Percentiles rank a stretch among this genome's conserved stretches.
phyloP scores from a whole-genome alignment of 2,113 vertebrate genomes.

The Jacana jacana region DNA sequence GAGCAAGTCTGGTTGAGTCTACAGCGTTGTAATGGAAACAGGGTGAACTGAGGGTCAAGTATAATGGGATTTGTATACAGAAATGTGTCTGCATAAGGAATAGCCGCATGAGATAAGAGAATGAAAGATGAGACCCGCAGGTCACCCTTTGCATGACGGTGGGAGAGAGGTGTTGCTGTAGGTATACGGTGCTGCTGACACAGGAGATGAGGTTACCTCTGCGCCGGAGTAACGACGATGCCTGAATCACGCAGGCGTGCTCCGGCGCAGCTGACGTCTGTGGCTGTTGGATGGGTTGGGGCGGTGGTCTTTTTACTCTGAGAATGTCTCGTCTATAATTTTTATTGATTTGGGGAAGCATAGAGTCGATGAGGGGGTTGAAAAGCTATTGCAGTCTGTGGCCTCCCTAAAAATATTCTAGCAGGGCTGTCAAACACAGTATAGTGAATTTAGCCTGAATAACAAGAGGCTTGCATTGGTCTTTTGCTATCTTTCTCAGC shows the following conservation, averaged over 20 bases:
- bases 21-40: conserved; percentile 81
- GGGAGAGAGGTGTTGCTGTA: neutral
- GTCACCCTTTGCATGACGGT: neutral
- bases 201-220: neutral
- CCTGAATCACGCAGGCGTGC: neutral
- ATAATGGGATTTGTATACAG: conserved; percentile 57
- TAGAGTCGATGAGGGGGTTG: neutral
- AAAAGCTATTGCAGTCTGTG: neutral
- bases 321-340: neutral
- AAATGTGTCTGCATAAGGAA: conserved; percentile 59
- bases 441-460: neutral
- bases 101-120: conserved; percentile 26
- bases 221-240: rapidly evolving
- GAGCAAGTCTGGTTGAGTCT: conserved; percentile 78
- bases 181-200: neutral
- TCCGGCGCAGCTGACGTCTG: neutral
- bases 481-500: neutral
- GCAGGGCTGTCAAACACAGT: neutral
- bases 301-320: neutral
- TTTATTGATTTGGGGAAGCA: neutral
- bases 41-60: conserved; percentile 66
- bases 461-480: neutral
- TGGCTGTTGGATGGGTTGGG: neutral
- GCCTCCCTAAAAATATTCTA: neutral
- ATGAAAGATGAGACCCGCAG: conserved; percentile 24